phyloP scores from a whole-genome alignment of 2,113 vertebrate genomes.

The Aphyosemion australe region DNA sequence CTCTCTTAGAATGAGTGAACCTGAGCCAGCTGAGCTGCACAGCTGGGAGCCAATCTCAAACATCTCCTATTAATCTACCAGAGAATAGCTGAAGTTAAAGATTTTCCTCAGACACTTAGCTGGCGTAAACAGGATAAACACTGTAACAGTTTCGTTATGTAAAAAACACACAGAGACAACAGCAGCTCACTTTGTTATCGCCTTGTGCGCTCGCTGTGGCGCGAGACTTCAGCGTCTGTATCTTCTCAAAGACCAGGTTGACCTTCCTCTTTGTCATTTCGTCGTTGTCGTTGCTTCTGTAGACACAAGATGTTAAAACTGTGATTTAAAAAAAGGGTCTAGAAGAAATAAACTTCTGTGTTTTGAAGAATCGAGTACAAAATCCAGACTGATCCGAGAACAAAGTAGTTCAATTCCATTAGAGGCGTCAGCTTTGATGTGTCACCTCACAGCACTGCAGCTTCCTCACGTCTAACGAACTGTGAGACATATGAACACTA shows the following conservation, averaged over 20 bases:
- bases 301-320: constrained; percentile 32
- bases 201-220: constrained; percentile 83
- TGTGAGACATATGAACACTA: constrained; percentile 27
- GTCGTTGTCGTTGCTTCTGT: constrained; percentile 90
- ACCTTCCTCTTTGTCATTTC: constrained; percentile 95
- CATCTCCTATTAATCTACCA: background rate
- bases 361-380: constrained; percentile 37
- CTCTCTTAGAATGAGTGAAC: background rate
- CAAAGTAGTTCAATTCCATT: constrained; percentile 48
- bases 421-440: constrained; percentile 69
- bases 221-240: constrained; percentile 95
- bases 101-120: background rate
- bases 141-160: background rate
- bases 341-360: constrained; percentile 12
- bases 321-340: constrained; percentile 2
- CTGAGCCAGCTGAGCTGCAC: background rate
- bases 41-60: background rate
- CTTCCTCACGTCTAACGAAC: constrained; percentile 51
- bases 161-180: background rate
- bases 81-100: background rate
- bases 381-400: constrained; percentile 57
- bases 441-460: constrained; percentile 64
- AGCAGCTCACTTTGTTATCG: constrained; percentile 75
- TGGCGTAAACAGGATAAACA: background rate
- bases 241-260: constrained; percentile 98